Percentiles rank a stretch among this genome's conserved stretches.
Evolutionary conservation across 1,140 invertebrate genomes (phyloP).

Genomic region (Pomacea maculata): DNA sequence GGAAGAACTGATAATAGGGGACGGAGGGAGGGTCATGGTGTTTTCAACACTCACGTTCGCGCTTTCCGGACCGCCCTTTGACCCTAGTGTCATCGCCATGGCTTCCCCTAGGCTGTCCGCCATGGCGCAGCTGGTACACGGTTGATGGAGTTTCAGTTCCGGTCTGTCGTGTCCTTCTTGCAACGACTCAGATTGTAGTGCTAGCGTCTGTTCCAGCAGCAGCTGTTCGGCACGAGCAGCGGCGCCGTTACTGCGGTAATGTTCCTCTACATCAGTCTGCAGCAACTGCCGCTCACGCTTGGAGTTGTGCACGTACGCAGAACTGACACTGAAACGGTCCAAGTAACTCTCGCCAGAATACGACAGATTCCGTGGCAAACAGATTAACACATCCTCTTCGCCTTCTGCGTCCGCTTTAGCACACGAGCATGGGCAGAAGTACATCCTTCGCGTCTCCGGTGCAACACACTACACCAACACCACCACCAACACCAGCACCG

Average conservation of each 20-base stretch:
- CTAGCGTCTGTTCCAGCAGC: background rate
- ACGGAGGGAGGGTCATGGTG: slow-evolving; percentile 3
- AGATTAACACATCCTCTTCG: slow-evolving; percentile 29
- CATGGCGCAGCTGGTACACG: background rate
- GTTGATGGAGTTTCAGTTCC: background rate
- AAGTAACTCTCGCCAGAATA: slow-evolving; percentile 53
- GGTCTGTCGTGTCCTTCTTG: too few species aligned
- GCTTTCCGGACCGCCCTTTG: background rate
- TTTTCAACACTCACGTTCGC: background rate
- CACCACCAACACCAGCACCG: background rate
- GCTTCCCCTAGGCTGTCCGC: background rate
- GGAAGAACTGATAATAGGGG: background rate
- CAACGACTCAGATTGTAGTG: background rate
- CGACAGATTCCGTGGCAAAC: slow-evolving; percentile 53
- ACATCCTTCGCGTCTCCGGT: slow-evolving; percentile 5
- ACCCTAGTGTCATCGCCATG: background rate
- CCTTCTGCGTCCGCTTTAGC: slow-evolving; percentile 24
- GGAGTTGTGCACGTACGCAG: slow-evolving; percentile 45
- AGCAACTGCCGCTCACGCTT: slow-evolving; percentile 21
- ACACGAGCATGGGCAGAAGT: slow-evolving; percentile 28
- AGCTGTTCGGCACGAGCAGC: background rate
- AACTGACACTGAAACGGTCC: slow-evolving; percentile 49
- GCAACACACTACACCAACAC: background rate
- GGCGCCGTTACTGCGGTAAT: background rate
- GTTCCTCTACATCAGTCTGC: slow-evolving; percentile 2